Percentiles rank a stretch among this genome's conserved stretches.
These are phyloP conservation scores for Tringa solitaria DNA, from an alignment of 2,113 vertebrate species.

Conservation along the genomic window DNA sequence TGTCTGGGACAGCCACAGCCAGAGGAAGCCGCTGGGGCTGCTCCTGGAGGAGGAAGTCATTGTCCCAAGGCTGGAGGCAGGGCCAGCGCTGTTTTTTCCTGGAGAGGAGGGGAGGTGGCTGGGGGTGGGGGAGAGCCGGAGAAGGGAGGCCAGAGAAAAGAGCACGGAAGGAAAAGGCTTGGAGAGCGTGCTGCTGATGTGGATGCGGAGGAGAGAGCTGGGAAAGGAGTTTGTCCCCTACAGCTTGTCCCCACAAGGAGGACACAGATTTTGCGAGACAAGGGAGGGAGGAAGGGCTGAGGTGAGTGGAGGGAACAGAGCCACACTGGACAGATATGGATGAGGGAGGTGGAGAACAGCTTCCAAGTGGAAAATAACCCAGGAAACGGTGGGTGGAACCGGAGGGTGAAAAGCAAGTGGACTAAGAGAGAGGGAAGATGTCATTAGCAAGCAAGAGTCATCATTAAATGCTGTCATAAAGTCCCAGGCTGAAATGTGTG, in stretches of 20 bases:
- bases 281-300: not conserved
- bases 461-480: not conserved
- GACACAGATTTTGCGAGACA: rapidly evolving
- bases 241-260: not conserved
- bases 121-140: not conserved
- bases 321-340: rapidly evolving
- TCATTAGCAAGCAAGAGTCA: not conserved
- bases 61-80: constrained; percentile 17
- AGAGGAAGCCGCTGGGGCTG: constrained; percentile 47
- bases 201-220: rapidly evolving
- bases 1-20: constrained; percentile 60
- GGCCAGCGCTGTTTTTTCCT: not conserved
- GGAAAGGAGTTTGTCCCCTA: not conserved
- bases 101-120: not conserved
- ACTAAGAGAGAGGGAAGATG: not conserved
- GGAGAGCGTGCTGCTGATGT: not conserved
- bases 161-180: constrained; percentile 56
- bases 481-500: not conserved
- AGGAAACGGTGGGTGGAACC: not conserved
- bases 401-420: not conserved
- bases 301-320: not conserved
- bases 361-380: not conserved
- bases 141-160: constrained; percentile 3
- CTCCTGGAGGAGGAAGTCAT: not conserved
- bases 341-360: not conserved